Evolutionary conservation across 2,113 vertebrate genomes (phyloP), one percentile per base, ranked within the genome.

Genomic region (Ictalurus furcatus): DNA sequence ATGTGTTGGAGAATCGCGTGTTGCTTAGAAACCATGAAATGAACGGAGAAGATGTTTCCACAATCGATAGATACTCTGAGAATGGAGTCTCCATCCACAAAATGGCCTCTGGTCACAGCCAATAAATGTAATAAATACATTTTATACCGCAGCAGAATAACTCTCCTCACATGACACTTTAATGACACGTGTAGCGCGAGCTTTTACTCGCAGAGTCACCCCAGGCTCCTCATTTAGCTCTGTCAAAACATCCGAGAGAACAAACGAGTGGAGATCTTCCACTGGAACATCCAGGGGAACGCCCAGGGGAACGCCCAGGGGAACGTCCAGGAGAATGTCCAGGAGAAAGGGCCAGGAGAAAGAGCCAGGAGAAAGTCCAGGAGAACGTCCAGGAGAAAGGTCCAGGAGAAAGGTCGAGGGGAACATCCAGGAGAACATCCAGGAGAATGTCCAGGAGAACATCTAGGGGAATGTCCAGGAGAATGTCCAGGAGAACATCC

Each of bases 191-290:
- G 59, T 25, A 28, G 81, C 82, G 85, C 79, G 92, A 91, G 91
- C 89, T 91, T 91, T 92, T 92, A 90, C 90, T 91, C 89, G 85
- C 88, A 48, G 52, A 88, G 87, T 71, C 19, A 91, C 93, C 93
- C 91, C 83, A 59, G 93, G 94, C 93, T 87, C 71, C 90, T 94
- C 91, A 91, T 91, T 95, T 93, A 94, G 93, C 92, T 88, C 76
- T 84, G 92, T 92, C 93, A 91, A 92, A 91, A 93, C 90, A 85
- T 34, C 19, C 56, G 71, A 92, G 90, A 86, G 88, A 86, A 73
- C 81, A 90, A 90, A 92, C 67, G 81, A 84, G 56, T 90, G 89
- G 92, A 92, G n/a, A 73, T 30, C 6, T 0, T 71, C 12, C 48
- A 85, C 3, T 17, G 3, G 23, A 90, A 92, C 92, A 6, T 25